Percentiles rank a stretch among this genome's conserved stretches.
Conservation (phyloP, 2,113 vertebrate genomes). For the Hippocampus mohnikei region DNA sequence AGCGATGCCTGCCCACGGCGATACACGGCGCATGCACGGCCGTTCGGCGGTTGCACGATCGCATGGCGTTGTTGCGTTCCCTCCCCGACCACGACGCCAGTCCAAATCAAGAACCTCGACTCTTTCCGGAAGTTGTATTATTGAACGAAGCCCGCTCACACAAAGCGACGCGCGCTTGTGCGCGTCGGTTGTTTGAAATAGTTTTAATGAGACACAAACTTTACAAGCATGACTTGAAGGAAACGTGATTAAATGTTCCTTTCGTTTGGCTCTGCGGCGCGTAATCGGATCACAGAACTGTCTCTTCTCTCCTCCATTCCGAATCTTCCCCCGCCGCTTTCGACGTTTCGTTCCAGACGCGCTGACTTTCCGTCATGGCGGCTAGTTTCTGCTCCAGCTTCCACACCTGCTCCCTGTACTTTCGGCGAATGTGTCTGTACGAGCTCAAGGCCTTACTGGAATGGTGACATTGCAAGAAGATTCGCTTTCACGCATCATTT, state of each 20-base stretch:
- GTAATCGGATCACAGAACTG: constrained; percentile 46
- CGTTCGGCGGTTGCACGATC: no score
- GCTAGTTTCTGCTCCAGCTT: constrained; percentile 75
- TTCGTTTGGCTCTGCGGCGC: background rate
- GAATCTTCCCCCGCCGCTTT: constrained; percentile 46
- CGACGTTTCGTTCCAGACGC: constrained; percentile 55
- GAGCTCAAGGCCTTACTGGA: constrained; percentile 76
- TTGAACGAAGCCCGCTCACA: no score
- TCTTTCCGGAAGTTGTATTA: no score
- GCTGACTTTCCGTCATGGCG: constrained; percentile 69
- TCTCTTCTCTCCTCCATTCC: constrained; percentile 65
- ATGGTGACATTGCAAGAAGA: background rate
- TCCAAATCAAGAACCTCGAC: no score
- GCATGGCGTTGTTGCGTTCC: no score
- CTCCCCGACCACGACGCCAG: no score
- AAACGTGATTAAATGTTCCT: background rate
- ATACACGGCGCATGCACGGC: no score
- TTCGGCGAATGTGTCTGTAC: constrained; percentile 76
- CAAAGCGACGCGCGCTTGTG: background rate
- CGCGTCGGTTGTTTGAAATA: background rate
- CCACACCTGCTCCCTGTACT: constrained; percentile 78
- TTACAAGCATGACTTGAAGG: background rate
- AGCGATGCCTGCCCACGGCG: no score
- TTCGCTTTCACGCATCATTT: background rate
- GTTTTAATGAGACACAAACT: background rate